These are phyloP conservation scores for Xestia ashworthii DNA, from an alignment of 2,888 invertebrate species.

Conservation along the genomic window DNA sequence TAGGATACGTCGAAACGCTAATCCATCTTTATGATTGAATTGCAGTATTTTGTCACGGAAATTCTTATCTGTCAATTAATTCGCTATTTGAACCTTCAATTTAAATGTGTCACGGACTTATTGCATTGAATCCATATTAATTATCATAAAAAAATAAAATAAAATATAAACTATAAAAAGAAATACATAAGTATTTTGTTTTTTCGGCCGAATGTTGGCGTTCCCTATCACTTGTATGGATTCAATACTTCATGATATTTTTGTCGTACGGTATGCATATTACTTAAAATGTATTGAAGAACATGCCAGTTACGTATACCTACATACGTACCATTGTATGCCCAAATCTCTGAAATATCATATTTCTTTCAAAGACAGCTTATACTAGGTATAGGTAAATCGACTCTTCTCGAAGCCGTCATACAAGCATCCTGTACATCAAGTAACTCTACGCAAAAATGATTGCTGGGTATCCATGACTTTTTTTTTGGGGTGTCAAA, in stretches of 20 bases:
- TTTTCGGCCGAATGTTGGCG: constrained; percentile 66
- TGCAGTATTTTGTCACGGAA: constrained; percentile 12
- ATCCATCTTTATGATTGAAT: constrained; percentile 33
- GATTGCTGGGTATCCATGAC: no score
- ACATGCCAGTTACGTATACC: neutral
- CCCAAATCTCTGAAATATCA: neutral
- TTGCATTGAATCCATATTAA: constrained; percentile 9
- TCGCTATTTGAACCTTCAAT: constrained; percentile 3
- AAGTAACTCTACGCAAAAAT: no score
- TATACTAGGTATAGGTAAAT: no score
- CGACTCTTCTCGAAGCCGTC: no score
- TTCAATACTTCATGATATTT: constrained; percentile 81
- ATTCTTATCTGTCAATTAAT: constrained; percentile 31
- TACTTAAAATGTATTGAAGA: constrained; percentile 52
- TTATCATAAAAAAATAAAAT: neutral
- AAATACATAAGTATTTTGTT: neutral
- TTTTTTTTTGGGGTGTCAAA: no score
- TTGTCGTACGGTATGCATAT: constrained; percentile 69
- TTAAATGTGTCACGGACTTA: constrained; percentile 32
- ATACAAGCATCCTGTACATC: no score
- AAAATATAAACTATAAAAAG: neutral
- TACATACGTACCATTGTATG: neutral
- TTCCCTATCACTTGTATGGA: constrained; percentile 79
- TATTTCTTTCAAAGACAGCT: neutral
- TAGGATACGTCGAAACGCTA: constrained; percentile 12